A percentile compares a stretch with the other conserved stretches of the same genome.
Conservation (phyloP, 2,113 vertebrate species). For the Arvicanthis niloticus region DNA sequence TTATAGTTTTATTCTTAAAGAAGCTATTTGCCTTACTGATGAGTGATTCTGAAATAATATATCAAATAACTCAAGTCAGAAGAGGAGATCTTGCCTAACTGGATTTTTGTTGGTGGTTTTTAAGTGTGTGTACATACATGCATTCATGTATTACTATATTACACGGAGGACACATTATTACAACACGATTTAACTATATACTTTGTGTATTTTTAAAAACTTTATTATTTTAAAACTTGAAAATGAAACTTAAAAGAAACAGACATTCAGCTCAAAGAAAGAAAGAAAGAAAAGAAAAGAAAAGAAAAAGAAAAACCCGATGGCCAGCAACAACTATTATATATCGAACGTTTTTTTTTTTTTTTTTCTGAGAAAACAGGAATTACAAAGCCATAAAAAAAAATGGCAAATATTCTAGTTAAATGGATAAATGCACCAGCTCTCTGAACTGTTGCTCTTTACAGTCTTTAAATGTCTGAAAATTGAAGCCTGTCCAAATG, state of each 20-base stretch:
- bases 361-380: not conserved
- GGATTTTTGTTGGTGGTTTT: not conserved
- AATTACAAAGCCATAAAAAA: not conserved
- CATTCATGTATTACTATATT: not conserved
- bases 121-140: not conserved
- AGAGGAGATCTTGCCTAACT: not conserved
- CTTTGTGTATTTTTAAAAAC: not conserved
- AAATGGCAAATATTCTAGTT: constrained; percentile 15
- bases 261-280: not conserved
- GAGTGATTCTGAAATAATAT: not conserved
- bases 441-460: constrained; percentile 4
- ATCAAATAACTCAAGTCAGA: constrained; percentile 22
- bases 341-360: no score
- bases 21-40: not conserved
- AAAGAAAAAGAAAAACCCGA: not conserved
- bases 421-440: constrained; percentile 27
- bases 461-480: constrained; percentile 11
- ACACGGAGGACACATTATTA: not conserved
- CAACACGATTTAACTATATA: not conserved
- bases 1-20: constrained; percentile 6
- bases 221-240: not conserved
- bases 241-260: not conserved
- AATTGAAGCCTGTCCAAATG: not conserved
- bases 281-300: not conserved
- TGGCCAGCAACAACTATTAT: not conserved